A percentile compares a stretch with the other conserved stretches of the same genome.
Evolutionary conservation across 2,888 invertebrate species (phyloP).

Genomic region (Leuctra nigra): DNA sequence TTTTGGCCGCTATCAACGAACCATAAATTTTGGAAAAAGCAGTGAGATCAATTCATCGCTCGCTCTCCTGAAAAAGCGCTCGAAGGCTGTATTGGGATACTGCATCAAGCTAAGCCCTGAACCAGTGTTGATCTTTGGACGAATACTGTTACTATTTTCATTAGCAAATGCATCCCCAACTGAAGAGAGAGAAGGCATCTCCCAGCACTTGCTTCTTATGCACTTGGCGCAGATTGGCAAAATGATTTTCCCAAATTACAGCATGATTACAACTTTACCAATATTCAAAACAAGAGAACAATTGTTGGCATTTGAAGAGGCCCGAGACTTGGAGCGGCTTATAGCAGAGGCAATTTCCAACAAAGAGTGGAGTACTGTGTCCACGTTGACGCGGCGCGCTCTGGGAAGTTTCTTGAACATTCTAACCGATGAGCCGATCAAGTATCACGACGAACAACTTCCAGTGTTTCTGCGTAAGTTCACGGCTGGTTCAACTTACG

Average conservation of each 20-base stretch:
- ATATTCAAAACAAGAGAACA: constrained; percentile 11
- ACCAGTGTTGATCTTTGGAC: background rate
- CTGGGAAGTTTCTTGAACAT: constrained; percentile 39
- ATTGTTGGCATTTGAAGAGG: background rate
- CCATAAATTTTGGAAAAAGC: constrained; percentile 14
- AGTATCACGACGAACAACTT: constrained; percentile 32
- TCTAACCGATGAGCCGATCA: constrained; percentile 21
- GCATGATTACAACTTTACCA: background rate
- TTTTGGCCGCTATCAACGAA: constrained; percentile 16
- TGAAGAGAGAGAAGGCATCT: constrained; percentile 10
- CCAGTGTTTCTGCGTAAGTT: constrained; percentile 52
- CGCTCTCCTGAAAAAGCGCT: background rate
- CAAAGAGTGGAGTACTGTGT: constrained; percentile 23
- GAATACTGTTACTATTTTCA: constrained; percentile 17
- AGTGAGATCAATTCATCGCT: background rate
- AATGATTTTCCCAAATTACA: constrained; percentile 16
- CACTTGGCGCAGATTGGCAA: constrained; percentile 16
- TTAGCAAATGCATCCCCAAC: constrained; percentile 10
- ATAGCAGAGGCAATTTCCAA: constrained; percentile 13
- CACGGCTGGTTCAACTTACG: constrained; percentile 47
- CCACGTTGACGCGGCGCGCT: constrained; percentile 33
- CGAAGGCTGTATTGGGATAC: background rate
- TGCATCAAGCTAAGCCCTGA: background rate
- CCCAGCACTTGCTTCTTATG: constrained; percentile 8
- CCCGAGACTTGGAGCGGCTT: background rate